Base-by-base conservation (phyloP, 2,797 vertebrate genomes). In the Hippopotamyrus pictus region DNA sequence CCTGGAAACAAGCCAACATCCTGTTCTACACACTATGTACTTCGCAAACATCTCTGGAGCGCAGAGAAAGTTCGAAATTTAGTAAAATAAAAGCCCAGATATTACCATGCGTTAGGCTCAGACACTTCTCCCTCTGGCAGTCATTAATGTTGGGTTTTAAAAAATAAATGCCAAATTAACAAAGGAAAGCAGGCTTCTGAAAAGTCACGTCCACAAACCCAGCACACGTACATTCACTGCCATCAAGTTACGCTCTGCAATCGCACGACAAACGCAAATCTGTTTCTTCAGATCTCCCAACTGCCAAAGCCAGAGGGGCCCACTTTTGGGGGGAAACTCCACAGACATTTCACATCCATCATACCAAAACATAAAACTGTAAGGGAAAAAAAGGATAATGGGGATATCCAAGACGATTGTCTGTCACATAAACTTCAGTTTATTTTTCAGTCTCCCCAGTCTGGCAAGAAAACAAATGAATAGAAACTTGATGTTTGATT, bases 281-380 rank as follows among this genome's bases (percentile, higher is more conserved):
- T 90, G 94, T 94, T 95, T 93, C 92, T 93, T 90, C 53, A 89
- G 83, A 94, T 92, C 90, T 91, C 87, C 83, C 54, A 92, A 92
- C 92, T 92, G 92, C 93, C 76, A 79, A 86, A 48, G 54, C 54
- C 84, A 87, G 65, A 53, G 82, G 92, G 93, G 93, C 93, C 93
- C 92, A 90, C 89, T 90, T 89, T 92, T 86, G 82, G 89, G 87
- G 92, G 87, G 90, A 90, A 87, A 89, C 57, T 91, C 88, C 65
- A 69, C 54, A 91, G 89, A 91, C 92, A 91, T 65, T 90, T 91
- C 82, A 90, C 33, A 92, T 73, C 88, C 86, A 88, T 83, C 79
- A 46, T 88, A 22, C 8, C 33, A 87, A 87, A 87, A 79, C 69
- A 79, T 19, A 88, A 65, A 19, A 88, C 50, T 22, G 12, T 37